Evolutionary conservation across 2,888 invertebrate species (phyloP), one percentile per base, ranked within the genome.

Genomic region (Chymomyza procnemis): DNA sequence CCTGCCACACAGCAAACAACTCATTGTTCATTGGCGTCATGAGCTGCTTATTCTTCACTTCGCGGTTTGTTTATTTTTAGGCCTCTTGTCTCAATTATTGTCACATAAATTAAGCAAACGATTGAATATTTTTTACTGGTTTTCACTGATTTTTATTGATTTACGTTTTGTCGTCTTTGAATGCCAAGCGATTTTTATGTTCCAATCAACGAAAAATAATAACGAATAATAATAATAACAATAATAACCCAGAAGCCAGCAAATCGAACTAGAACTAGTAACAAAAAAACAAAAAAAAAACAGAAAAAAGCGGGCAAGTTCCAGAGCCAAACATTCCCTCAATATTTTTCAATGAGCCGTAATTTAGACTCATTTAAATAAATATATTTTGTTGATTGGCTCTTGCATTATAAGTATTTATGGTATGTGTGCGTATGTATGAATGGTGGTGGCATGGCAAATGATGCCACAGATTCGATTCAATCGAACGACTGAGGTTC

Each of bases 301-400:
- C n/a, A n/a, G n/a, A n/a, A n/a, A n/a, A n/a, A n/a, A n/a, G 34
- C 34, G 34, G 34, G 34, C 34, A 41, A 41, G 34, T 41, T 41
- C 34, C 34, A 41, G 34, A 54, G 1, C 48, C 16, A 54, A 9
- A 18, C 19, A 54, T 14, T 21, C 22, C 19, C 57, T 72, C 80
- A 84, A 86, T 82, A 77, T 76, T 77, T 87, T 88, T 88, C 88
- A 88, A 88, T 88, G 88, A 88, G 85, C 73, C 83, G 86, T 88
- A 88, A 88, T 88, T 88, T 88, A 88, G 86, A 88, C 87, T 88
- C 88, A 88, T 88, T 88, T 88, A 88, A 88, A 88, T 88, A 87
- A 82, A 83, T 85, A 86, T 85, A 85, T 82, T 83, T 81, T 58
- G 79, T 85, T 85, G 87, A 83, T 86, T 87, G 87, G 78, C 85